These are phyloP conservation scores for Sebastes itinus DNA, from an alignment of 2,797 vertebrate genomes.

Conservation along the genomic window DNA sequence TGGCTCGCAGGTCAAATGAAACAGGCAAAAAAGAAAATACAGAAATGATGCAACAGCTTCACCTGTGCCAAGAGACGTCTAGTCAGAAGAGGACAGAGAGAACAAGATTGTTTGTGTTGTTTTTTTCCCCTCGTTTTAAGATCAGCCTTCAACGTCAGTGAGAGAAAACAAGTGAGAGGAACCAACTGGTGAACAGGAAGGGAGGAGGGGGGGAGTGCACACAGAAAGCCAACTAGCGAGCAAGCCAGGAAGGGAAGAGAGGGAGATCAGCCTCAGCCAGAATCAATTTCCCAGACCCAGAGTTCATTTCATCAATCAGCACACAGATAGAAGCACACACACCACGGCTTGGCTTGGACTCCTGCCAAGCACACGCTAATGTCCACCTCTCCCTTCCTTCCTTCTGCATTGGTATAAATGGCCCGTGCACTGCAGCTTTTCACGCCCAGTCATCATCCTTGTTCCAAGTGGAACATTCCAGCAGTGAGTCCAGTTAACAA, in stretches of 20 bases:
- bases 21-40: constrained; percentile 4
- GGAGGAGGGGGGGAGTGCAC: constrained; percentile 16
- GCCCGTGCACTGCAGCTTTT: constrained; percentile 54
- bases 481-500: constrained; percentile 36
- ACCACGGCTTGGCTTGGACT: constrained; percentile 50
- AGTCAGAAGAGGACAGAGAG: constrained; percentile 28
- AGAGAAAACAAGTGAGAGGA: constrained; percentile 35
- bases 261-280: constrained; percentile 68
- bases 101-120: constrained; percentile 45
- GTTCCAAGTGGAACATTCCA: constrained; percentile 51
- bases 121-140: constrained; percentile 6
- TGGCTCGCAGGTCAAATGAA: constrained; percentile 43
- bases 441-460: constrained; percentile 37
- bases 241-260: constrained; percentile 25
- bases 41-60: constrained; percentile 41
- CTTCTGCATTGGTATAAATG: constrained; percentile 59
- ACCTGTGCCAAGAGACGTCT: constrained; percentile 21
- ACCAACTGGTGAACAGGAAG: constrained; percentile 27
- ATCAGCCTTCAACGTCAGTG: constrained; percentile 27
- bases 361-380: constrained; percentile 61
- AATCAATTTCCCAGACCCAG: constrained; percentile 77
- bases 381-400: constrained; percentile 67
- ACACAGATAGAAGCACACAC: constrained; percentile 70
- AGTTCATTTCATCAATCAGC: constrained; percentile 83
- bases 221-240: constrained; percentile 6